A percentile compares a stretch with the other conserved stretches of the same genome.
Conservation (phyloP, 2,888 invertebrate species). For the Eilema griseolum region DNA sequence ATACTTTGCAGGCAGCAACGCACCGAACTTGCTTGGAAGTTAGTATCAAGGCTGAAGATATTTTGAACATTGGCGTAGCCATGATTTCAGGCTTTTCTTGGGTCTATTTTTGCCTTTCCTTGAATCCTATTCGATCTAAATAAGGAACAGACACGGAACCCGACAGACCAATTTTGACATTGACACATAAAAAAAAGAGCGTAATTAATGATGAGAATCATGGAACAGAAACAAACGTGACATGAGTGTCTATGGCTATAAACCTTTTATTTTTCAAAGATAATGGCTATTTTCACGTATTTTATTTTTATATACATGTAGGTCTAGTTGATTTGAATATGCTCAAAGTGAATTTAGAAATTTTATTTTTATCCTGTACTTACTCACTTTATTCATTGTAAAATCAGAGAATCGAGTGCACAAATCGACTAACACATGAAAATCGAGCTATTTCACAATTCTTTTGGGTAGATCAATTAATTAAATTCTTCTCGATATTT, state of each 20-base stretch:
- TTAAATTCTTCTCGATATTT: too few relatives aligned
- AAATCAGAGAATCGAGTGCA: too few relatives aligned
- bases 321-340: too few relatives aligned
- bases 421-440: too few relatives aligned
- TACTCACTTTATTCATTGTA: too few relatives aligned
- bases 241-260: conserved; percentile 3
- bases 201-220: not conserved
- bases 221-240: not conserved
- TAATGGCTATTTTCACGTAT: not conserved
- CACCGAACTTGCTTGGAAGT: conserved; percentile 71
- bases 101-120: not conserved
- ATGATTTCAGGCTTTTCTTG: conserved; percentile 57
- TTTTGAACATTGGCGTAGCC: conserved; percentile 76
- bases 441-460: too few relatives aligned
- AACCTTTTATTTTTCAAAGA: not conserved
- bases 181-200: conserved; percentile 5
- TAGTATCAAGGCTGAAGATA: conserved; percentile 66
- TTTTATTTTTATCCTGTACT: too few relatives aligned
- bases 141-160: not conserved
- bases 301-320: not conserved
- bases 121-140: not conserved
- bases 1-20: conserved; percentile 58
- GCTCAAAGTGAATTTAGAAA: too few relatives aligned
- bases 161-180: not conserved
- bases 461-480: too few relatives aligned